Percentiles rank a stretch among this genome's conserved stretches.
phyloP scores from a whole-genome alignment of 1,140 invertebrate genomes.

The Hylyphantes graminicola region DNA sequence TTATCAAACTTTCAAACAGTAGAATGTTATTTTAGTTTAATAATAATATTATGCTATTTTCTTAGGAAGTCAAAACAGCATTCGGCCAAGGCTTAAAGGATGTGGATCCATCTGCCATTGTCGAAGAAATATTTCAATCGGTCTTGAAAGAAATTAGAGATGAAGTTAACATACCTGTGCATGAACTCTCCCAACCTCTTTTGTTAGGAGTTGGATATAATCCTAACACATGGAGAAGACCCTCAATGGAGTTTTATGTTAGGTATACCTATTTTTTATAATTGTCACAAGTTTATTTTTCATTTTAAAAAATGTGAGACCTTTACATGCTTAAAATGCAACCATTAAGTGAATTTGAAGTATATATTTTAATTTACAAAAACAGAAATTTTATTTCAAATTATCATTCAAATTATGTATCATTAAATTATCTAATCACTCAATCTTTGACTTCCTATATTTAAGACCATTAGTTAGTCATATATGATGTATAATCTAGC shows the following conservation, averaged over 20 bases:
- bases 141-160: conserved; percentile 67
- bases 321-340: too few species aligned
- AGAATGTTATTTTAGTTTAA: too few species aligned
- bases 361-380: too few species aligned
- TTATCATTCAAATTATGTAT: too few species aligned
- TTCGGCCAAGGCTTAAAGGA: background rate
- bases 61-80: conserved; percentile 15
- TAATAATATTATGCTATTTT: background rate
- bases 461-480: too few species aligned
- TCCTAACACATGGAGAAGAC: conserved; percentile 65
- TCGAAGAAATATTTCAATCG: conserved; percentile 68
- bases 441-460: too few species aligned
- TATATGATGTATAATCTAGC: too few species aligned
- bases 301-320: background rate
- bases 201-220: conserved; percentile 67
- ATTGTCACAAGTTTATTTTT: background rate
- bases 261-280: conserved; percentile 62
- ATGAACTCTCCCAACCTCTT: conserved; percentile 63
- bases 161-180: conserved; percentile 67
- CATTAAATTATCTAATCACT: too few species aligned
- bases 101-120: conserved; percentile 58
- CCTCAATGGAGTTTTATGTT: conserved; percentile 68
- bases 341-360: too few species aligned
- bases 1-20: too few species aligned
- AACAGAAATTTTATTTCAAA: too few species aligned